Percentiles rank a stretch among this genome's conserved stretches.
These are phyloP conservation scores for Mnemiopsis leidyi DNA, from an alignment of 37 sponge, comb jelly and placozoan species.

Conservation along the genomic window DNA sequence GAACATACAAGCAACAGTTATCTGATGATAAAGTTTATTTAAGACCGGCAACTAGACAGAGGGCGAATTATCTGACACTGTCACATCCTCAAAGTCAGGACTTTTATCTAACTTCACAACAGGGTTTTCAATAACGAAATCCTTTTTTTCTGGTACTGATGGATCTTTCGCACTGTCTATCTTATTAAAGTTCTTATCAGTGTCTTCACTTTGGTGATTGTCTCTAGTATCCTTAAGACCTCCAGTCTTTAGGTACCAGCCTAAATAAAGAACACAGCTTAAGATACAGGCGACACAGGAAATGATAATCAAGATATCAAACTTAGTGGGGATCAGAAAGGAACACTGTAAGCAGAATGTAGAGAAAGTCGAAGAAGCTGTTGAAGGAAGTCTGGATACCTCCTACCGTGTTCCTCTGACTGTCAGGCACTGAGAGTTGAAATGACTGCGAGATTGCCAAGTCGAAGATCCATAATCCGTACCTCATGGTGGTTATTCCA, in stretches of 20 bases:
- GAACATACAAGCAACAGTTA: no score
- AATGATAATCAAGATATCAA: conserved; percentile 73
- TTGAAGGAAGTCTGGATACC: conserved; percentile 94
- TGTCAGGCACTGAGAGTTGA: conserved; percentile 82
- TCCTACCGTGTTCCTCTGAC: conserved; percentile 84
- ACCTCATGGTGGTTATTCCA: conserved; percentile 78
- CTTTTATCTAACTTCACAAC: no score
- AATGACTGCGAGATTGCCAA: conserved; percentile 80
- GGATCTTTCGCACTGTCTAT: background rate
- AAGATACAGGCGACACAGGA: conserved; percentile 70
- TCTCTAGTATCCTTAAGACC: background rate
- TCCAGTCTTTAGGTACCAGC: conserved; percentile 10
- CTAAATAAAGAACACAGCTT: background rate
- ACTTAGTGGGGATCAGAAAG: conserved; percentile 79
- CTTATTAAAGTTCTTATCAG: background rate
- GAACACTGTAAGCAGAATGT: conserved; percentile 80
- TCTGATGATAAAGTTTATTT: no score
- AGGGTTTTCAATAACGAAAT: background rate
- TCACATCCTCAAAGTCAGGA: no score
- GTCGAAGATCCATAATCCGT: conserved; percentile 95
- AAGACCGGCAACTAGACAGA: no score
- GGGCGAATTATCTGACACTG: no score
- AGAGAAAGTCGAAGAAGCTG: conserved; percentile 86
- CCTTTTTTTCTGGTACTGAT: background rate
- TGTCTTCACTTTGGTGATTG: background rate